phyloP scores from a whole-genome alignment of 2,888 invertebrate species.

The Hirtodrosophila cameraria region DNA sequence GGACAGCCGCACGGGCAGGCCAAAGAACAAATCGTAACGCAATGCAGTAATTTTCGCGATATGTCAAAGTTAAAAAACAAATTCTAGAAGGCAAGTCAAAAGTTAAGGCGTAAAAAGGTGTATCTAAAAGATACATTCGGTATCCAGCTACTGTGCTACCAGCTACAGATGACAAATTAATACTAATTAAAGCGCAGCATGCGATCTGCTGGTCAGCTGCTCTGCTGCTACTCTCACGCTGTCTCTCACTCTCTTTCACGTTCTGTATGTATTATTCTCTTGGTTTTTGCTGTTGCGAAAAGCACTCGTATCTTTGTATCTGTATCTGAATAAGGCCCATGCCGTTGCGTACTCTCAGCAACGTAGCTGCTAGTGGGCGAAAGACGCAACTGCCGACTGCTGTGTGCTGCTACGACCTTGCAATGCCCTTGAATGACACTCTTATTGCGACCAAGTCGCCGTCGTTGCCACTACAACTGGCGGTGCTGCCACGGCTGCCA shows the following conservation, averaged over 20 bases:
- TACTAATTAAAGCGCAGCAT: slow-evolving; percentile 62
- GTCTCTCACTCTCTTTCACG: slow-evolving; percentile 9
- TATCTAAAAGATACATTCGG: slow-evolving; percentile 38
- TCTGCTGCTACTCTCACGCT: neutral
- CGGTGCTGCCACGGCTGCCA: slow-evolving; percentile 73
- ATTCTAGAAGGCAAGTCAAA: slow-evolving; percentile 15
- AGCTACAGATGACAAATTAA: slow-evolving; percentile 44
- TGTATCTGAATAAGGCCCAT: slow-evolving; percentile 55
- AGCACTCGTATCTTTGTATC: slow-evolving; percentile 57
- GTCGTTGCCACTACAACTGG: slow-evolving; percentile 72
- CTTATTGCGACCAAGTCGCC: slow-evolving; percentile 79
- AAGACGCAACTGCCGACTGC: slow-evolving; percentile 67
- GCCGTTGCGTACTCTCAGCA: slow-evolving; percentile 61
- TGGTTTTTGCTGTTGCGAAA: slow-evolving; percentile 50
- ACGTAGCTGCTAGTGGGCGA: slow-evolving; percentile 68
- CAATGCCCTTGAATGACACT: slow-evolving; percentile 84
- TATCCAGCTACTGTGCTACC: slow-evolving; percentile 1
- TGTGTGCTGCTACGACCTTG: slow-evolving; percentile 82
- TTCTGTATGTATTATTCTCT: slow-evolving; percentile 35
- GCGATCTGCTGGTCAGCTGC: slow-evolving; percentile 36
- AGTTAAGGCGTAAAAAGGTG: slow-evolving; percentile 25
- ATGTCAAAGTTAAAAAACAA: slow-evolving; percentile 5
- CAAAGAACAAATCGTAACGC: slow-evolving; percentile 1
- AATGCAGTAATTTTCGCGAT: slow-evolving; percentile 26
- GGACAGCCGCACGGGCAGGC: slow-evolving; percentile 64